Evolutionary conservation across 2,888 invertebrate genomes (phyloP).

Genomic region (Clunio marinus): DNA sequence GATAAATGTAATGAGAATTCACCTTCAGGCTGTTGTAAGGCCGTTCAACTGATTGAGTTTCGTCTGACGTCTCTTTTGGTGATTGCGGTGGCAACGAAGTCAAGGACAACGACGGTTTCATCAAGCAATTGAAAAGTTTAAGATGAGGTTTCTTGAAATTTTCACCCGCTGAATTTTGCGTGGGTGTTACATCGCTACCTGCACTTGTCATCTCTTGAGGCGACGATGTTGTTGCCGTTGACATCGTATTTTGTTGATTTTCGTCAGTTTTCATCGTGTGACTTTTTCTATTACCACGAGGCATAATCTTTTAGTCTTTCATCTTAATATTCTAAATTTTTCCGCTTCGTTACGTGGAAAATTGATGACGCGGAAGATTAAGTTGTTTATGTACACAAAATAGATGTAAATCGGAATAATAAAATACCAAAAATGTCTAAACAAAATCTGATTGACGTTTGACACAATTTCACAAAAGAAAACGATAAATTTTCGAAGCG

Average conservation of each 20-base stretch:
- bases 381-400: too few species aligned
- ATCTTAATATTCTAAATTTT: conserved; percentile 2
- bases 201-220: too few species aligned
- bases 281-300: too few species aligned
- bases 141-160: conserved; percentile 5
- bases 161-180: background rate
- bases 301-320: conserved; percentile 6
- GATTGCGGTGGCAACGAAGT: conserved; percentile 71
- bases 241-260: background rate
- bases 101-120: conserved; percentile 58
- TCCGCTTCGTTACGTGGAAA: background rate
- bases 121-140: conserved; percentile 39
- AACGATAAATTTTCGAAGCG: conserved; percentile 9
- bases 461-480: conserved; percentile 13
- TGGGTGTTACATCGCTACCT: background rate
- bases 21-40: conserved; percentile 77
- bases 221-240: background rate
- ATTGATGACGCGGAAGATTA: conserved; percentile 1
- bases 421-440: background rate
- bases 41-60: conserved; percentile 60
- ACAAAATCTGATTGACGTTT: conserved; percentile 14
- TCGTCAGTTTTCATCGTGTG: conserved; percentile 13
- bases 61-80: conserved; percentile 52
- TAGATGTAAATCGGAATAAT: background rate
- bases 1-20: conserved; percentile 41